Percentiles rank a stretch among this genome's conserved stretches.
Conservation (phyloP, 2,797 vertebrate genomes). For the Microctenopoma steveboyesi region DNA sequence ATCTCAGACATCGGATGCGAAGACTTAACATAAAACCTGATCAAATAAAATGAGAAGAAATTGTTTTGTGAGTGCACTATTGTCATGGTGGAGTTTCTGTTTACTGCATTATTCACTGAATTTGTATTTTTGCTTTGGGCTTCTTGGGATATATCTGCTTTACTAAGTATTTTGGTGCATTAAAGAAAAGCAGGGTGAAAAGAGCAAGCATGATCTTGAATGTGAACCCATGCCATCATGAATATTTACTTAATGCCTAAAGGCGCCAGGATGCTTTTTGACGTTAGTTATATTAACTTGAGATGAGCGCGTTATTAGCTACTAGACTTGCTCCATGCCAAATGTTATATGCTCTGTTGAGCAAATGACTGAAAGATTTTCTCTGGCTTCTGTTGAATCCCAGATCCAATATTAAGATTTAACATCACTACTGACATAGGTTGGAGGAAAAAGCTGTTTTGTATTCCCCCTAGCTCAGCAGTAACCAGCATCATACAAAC, state of each 20-base stretch:
- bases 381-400: conserved; percentile 42
- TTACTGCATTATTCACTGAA: conserved; percentile 46
- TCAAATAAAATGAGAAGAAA: conserved; percentile 57
- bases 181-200: conserved; percentile 33
- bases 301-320: conserved; percentile 60
- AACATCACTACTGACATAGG: conserved; percentile 68
- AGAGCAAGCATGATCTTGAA: conserved; percentile 42
- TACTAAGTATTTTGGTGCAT: conserved; percentile 32
- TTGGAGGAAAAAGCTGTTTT: conserved; percentile 73
- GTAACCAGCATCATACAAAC: conserved; percentile 76
- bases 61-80: conserved; percentile 26
- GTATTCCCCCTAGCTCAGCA: conserved; percentile 69
- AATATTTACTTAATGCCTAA: conserved; percentile 66
- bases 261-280: conserved; percentile 46
- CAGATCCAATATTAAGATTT: conserved; percentile 70
- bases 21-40: conserved; percentile 57
- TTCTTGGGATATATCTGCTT: conserved; percentile 40
- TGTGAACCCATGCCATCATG: conserved; percentile 54
- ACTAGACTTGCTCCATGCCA: conserved; percentile 61
- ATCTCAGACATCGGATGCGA: conserved; percentile 59
- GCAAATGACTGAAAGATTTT: conserved; percentile 63
- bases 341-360: conserved; percentile 65
- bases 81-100: conserved; percentile 32
- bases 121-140: conserved; percentile 30
- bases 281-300: conserved; percentile 61